These are phyloP conservation scores for Parambassis ranga DNA, from an alignment of 2,797 vertebrate genomes.

Conservation along the genomic window DNA sequence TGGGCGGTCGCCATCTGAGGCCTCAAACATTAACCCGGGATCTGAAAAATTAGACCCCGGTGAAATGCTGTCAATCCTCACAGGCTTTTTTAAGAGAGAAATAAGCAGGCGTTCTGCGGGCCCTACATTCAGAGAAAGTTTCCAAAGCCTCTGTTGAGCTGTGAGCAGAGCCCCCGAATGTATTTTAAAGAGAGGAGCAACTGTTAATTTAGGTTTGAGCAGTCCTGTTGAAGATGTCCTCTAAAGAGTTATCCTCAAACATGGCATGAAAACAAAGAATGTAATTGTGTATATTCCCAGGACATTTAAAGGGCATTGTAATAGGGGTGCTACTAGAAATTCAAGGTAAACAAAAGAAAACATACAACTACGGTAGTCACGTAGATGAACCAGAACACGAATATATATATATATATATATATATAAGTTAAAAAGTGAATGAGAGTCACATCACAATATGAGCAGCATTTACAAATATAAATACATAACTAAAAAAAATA, in stretches of 20 bases:
- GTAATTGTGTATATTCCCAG: conserved; percentile 48
- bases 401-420: no score
- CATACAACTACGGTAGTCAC: conserved; percentile 14
- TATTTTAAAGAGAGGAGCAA: conserved; percentile 65
- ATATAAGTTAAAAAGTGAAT: conserved; percentile 31
- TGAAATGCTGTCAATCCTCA: conserved; percentile 59
- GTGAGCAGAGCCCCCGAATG: conserved; percentile 17
- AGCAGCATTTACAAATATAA: conserved; percentile 80
- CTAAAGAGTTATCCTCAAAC: conserved; percentile 59
- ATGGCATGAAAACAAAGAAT: conserved; percentile 22
- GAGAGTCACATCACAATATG: conserved; percentile 52
- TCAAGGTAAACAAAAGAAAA: not conserved
- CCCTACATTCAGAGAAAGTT: conserved; percentile 56
- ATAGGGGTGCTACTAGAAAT: conserved; percentile 33
- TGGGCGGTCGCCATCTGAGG: conserved; percentile 58
- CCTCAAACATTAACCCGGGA: conserved; percentile 71
- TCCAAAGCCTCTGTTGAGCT: conserved; percentile 60
- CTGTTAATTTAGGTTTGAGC: conserved; percentile 64
- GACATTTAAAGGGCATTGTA: conserved; percentile 19
- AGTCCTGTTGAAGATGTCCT: conserved; percentile 56
- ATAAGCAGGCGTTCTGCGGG: conserved; percentile 23
- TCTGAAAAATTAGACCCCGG: conserved; percentile 70
- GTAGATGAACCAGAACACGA: conserved; percentile 16
- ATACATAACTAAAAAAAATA: conserved; percentile 58
- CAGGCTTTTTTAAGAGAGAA: conserved; percentile 63